Percentiles rank a stretch among this genome's conserved stretches.
Conservation (phyloP, 2,888 invertebrate genomes). For the Bunonema sp. region DNA sequence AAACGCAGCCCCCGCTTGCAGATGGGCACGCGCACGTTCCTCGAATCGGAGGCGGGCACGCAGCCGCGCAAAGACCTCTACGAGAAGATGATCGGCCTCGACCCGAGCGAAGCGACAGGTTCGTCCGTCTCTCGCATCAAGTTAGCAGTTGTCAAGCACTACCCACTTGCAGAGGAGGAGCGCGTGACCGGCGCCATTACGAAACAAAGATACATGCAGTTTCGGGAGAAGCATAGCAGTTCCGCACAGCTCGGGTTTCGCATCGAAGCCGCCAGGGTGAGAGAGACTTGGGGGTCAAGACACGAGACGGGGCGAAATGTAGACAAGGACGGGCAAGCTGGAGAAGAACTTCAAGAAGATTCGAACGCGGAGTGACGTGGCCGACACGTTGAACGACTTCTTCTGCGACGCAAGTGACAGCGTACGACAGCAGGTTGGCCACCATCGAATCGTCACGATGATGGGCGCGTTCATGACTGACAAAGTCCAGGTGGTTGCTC, state of each 20-base stretch:
- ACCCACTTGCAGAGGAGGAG: background rate
- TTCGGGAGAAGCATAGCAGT: constrained; percentile 79
- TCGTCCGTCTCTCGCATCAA: no score
- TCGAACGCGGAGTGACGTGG: constrained; percentile 58
- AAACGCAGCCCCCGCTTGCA: background rate
- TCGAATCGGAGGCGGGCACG: constrained; percentile 83
- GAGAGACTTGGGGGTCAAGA: background rate
- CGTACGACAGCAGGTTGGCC: background rate
- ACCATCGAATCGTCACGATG: background rate
- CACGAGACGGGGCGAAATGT: background rate
- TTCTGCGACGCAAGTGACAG: constrained; percentile 27
- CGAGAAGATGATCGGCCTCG: constrained; percentile 82
- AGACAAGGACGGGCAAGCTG: constrained; percentile 4
- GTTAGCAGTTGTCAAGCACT: background rate
- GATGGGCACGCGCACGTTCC: constrained; percentile 57
- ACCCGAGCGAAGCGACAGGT: constrained; percentile 66
- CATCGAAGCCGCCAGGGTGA: constrained; percentile 76
- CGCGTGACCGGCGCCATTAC: constrained; percentile 55
- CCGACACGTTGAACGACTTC: constrained; percentile 25
- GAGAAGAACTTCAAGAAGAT: constrained; percentile 71
- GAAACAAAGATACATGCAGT: constrained; percentile 86
- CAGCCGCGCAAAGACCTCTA: constrained; percentile 72
- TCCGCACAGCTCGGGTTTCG: constrained; percentile 81
- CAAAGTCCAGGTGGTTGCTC: constrained; percentile 58
- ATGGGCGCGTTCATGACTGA: constrained; percentile 45